Percentiles rank a stretch among this genome's conserved stretches.
These are phyloP conservation scores for Argopecten irradians DNA, from an alignment of 1,140 invertebrate species.

Conservation along the genomic window DNA sequence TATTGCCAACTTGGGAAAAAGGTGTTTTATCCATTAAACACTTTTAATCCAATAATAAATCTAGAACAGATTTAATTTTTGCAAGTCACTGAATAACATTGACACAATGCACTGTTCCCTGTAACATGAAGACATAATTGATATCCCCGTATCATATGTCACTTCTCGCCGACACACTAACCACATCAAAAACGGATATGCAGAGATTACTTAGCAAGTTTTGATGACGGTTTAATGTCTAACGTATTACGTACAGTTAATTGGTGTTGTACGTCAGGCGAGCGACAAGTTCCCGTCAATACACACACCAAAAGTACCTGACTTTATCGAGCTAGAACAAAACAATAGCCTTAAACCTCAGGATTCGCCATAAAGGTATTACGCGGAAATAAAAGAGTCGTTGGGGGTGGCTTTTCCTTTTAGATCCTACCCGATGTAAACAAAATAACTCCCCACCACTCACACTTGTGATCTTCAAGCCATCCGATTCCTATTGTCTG, in stretches of 20 bases:
- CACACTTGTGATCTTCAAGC: background rate
- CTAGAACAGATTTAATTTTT: background rate
- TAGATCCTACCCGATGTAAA: background rate
- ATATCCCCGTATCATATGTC: background rate
- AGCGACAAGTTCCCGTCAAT: background rate
- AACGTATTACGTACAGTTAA: background rate
- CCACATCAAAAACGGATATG: background rate
- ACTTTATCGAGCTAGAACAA: background rate
- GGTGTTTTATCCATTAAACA: background rate
- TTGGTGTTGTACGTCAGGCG: background rate
- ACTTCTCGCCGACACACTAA: background rate
- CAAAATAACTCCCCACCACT: background rate
- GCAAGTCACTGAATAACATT: background rate
- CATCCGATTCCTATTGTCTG: background rate
- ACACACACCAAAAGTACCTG: background rate
- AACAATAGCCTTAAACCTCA: background rate
- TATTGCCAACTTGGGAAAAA: background rate
- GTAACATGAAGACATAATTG: background rate
- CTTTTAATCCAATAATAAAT: background rate
- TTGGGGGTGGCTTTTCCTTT: background rate
- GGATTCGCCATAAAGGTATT: background rate
- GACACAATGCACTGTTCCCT: background rate
- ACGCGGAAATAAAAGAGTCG: background rate
- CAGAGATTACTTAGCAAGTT: background rate
- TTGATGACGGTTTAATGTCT: background rate